Conservation (phyloP, 2,797 vertebrate species). For the Podargus strigoides region DNA sequence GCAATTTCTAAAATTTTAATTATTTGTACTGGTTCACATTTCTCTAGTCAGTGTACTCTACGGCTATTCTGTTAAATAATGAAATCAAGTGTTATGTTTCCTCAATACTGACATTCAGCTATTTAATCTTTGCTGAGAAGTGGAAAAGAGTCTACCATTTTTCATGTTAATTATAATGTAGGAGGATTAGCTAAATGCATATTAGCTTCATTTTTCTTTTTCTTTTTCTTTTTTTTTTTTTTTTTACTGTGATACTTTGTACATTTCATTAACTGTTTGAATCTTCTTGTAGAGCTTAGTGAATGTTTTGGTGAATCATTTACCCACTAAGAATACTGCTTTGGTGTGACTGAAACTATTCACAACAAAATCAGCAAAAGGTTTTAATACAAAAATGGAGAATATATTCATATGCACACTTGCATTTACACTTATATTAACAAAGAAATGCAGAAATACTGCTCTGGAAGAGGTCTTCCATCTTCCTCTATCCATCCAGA, state of each 20-base stretch:
- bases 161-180: constrained; percentile 7
- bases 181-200: constrained; percentile 28
- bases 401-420: neutral
- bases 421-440: neutral
- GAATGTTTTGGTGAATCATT: neutral
- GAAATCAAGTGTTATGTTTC: constrained; percentile 5
- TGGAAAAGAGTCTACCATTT: constrained; percentile 8
- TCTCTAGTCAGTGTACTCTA: neutral
- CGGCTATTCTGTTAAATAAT: neutral
- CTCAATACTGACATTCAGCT: neutral
- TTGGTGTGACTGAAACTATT: neutral
- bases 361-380: neutral
- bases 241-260: neutral
- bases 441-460: neutral
- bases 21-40: constrained; percentile 9
- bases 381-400: neutral
- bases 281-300: neutral
- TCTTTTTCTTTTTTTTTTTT: neutral
- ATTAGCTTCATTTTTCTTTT: neutral
- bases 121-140: constrained; percentile 18
- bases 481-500: neutral
- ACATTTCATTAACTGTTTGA: neutral
- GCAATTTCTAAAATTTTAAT: neutral
- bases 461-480: neutral
- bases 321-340: neutral